These are phyloP conservation scores for Bimastos eiseni DNA, from an alignment of 2,888 invertebrate species.

Conservation along the genomic window DNA sequence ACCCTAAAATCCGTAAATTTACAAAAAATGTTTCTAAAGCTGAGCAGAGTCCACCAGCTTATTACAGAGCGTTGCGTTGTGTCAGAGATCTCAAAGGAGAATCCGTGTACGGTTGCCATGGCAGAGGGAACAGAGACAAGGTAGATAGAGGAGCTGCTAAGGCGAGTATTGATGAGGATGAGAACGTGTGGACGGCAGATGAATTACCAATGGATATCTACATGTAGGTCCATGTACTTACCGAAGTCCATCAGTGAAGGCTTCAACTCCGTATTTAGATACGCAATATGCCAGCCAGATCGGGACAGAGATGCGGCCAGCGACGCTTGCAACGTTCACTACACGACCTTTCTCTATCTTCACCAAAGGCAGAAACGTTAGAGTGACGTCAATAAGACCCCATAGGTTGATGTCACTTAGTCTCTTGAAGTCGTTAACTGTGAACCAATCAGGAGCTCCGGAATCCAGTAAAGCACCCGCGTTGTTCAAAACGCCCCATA, in stretches of 20 bases:
- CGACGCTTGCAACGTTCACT: background rate
- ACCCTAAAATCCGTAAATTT: too few species aligned
- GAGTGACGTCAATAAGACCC: background rate
- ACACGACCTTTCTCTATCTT: constrained; percentile 7
- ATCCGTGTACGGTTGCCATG: too few species aligned
- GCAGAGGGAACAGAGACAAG: too few species aligned
- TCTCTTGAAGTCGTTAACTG: background rate
- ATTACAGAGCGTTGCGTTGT: too few species aligned
- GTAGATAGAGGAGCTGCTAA: background rate
- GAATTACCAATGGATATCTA: too few species aligned
- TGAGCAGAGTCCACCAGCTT: too few species aligned
- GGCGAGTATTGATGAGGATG: too few species aligned
- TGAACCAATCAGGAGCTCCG: background rate
- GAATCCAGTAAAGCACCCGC: background rate
- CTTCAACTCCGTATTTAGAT: background rate
- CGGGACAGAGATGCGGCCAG: background rate
- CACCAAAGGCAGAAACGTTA: background rate
- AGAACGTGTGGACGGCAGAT: too few species aligned
- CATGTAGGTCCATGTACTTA: background rate
- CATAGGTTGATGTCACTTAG: background rate
- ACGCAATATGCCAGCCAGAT: background rate
- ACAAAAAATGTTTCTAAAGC: too few species aligned
- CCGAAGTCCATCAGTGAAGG: constrained; percentile 14
- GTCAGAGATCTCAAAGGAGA: too few species aligned
- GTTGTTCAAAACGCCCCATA: background rate